Percentiles rank a stretch among this genome's conserved stretches.
Evolutionary conservation across 2,888 invertebrate genomes (phyloP).

Genomic region (Amblyjoppa proteus): DNA sequence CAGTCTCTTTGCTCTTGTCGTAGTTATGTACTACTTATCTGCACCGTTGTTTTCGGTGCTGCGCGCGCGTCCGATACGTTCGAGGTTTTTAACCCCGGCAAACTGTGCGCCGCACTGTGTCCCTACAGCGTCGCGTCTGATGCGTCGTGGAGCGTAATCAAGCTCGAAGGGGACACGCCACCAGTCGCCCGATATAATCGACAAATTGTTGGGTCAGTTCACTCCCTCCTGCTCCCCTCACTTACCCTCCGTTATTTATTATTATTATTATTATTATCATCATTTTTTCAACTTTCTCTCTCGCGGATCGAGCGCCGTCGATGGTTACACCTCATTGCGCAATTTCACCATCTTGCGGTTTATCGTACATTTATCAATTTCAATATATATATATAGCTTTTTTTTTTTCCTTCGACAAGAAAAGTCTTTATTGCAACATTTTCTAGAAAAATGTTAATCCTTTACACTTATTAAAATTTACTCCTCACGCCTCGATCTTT

Average conservation of each 20-base stretch:
- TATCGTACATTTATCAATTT: not conserved
- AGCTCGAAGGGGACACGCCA: conserved; percentile 35
- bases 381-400: not conserved
- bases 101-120: conserved; percentile 17
- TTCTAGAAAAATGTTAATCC: not conserved
- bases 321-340: not conserved
- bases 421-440: not conserved
- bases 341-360: not conserved
- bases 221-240: conserved; percentile 26
- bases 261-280: conserved; percentile 30
- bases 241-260: conserved; percentile 31
- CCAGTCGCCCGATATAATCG: conserved; percentile 45
- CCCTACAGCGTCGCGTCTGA: conserved; percentile 14
- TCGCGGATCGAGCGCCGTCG: conserved; percentile 2
- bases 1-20: not conserved
- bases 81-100: conserved; percentile 54
- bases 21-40: not conserved
- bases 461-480: no score
- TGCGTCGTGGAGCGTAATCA: conserved; percentile 22
- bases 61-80: conserved; percentile 31
- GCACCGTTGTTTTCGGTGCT: conserved; percentile 27
- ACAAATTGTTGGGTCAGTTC: conserved; percentile 41
- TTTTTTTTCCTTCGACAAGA: not conserved
- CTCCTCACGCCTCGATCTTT: no score
- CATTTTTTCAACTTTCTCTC: not conserved